phyloP scores from a whole-genome alignment of 1,140 invertebrate species.

The Sminthurinus signatus region DNA sequence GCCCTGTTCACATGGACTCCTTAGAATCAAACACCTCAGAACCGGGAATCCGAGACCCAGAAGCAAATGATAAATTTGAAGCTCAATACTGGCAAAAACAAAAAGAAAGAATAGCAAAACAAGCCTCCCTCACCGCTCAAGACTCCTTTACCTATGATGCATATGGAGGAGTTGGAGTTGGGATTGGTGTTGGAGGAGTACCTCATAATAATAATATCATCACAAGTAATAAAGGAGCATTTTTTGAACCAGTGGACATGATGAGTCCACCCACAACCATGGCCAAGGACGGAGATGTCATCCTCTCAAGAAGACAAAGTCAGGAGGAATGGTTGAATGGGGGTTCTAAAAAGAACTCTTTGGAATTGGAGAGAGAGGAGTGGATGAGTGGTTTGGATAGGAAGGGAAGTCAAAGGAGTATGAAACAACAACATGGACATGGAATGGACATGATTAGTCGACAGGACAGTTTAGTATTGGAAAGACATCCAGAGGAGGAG shows the following conservation, averaged over 20 bases:
- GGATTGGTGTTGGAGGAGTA: no score
- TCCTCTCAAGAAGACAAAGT: slow-evolving; percentile 13
- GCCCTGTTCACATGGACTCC: slow-evolving; percentile 40
- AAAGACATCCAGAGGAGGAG: slow-evolving; percentile 20
- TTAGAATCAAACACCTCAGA: slow-evolving; percentile 39
- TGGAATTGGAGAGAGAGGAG: slow-evolving; percentile 17
- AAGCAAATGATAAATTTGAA: slow-evolving; percentile 38
- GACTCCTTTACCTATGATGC: slow-evolving; percentile 30
- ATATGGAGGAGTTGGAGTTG: background rate
- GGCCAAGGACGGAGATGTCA: background rate
- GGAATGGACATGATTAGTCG: slow-evolving; percentile 1
- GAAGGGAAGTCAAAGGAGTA: slow-evolving; percentile 22
- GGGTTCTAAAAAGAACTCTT: slow-evolving; percentile 16
- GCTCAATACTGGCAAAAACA: slow-evolving; percentile 42
- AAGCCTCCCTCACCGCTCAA: slow-evolving; percentile 23
- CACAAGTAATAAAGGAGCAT: background rate
- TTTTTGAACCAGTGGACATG: slow-evolving; percentile 22
- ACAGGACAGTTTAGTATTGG: slow-evolving; percentile 18
- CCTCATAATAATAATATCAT: no score
- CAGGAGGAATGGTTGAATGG: slow-evolving; percentile 10
- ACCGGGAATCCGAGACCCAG: slow-evolving; percentile 21
- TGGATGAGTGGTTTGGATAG: slow-evolving; percentile 18
- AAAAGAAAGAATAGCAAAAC: slow-evolving; percentile 37
- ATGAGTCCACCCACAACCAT: background rate
- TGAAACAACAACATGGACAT: background rate